A percentile compares a stretch with the other conserved stretches of the same genome.
These are phyloP conservation scores for Erpobdella octoculata DNA, from an alignment of 2,888 invertebrate genomes.

Conservation along the genomic window DNA sequence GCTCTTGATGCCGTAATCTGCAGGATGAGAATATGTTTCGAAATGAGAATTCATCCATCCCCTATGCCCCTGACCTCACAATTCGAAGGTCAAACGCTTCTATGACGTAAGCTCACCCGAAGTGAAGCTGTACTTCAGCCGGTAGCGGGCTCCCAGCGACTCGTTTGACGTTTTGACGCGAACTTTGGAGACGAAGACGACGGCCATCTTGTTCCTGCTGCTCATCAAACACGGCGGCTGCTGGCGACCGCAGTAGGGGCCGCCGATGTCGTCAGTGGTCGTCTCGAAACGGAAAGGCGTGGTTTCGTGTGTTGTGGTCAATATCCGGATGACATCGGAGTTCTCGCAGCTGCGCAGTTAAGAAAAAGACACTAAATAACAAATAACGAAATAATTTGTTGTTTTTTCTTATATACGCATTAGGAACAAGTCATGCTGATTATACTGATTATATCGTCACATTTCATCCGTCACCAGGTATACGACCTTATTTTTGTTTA, in stretches of 20 bases:
- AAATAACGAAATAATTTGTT: no score
- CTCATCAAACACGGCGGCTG: slow-evolving; percentile 85
- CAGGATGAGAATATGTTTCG: no score
- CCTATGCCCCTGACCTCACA: not conserved
- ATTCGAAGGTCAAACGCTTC: no score
- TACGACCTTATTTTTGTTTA: no score
- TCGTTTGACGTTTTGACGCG: slow-evolving; percentile 55
- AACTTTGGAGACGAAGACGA: slow-evolving; percentile 72
- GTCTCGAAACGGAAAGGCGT: not conserved
- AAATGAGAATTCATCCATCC: not conserved
- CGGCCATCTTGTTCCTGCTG: slow-evolving; percentile 72
- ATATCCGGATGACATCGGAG: not conserved
- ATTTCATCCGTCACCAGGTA: no score
- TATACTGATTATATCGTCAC: no score
- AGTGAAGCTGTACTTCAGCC: not conserved
- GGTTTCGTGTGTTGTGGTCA: not conserved
- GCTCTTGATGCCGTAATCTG: slow-evolving; percentile 28
- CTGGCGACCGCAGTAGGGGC: slow-evolving; percentile 74
- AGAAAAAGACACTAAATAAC: no score
- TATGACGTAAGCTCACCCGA: not conserved
- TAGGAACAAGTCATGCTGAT: no score
- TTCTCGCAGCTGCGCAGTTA: no score
- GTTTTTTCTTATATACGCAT: no score
- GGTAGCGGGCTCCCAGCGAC: not conserved
- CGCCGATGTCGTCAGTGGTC: slow-evolving; percentile 46